Percentiles rank a stretch among this genome's conserved stretches.
Conservation (phyloP, 2,888 invertebrate species). For the Lithodes maja region DNA sequence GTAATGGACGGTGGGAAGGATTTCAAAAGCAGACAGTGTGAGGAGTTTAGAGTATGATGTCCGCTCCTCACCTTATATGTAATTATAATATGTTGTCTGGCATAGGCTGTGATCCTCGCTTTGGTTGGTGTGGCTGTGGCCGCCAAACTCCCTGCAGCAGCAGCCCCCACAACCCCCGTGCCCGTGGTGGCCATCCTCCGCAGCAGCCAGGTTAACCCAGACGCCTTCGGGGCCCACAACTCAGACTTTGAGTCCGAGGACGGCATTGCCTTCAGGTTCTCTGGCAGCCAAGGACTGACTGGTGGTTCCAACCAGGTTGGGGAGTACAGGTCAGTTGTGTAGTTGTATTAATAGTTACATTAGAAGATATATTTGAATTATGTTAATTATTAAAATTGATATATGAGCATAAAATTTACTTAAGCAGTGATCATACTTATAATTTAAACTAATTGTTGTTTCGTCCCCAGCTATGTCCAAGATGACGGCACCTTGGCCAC, state of each 20-base stretch:
- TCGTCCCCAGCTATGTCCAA: constrained; percentile 23
- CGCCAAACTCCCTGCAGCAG: not conserved
- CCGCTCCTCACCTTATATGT: too few species aligned
- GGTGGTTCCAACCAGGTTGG: constrained; percentile 50
- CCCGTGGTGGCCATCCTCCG: constrained; percentile 48
- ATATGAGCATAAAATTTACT: not conserved
- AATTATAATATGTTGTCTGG: too few species aligned
- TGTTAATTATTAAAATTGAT: not conserved
- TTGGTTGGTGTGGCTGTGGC: constrained; percentile 17
- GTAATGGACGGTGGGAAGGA: too few species aligned
- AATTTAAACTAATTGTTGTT: too few species aligned
- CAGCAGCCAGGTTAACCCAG: constrained; percentile 30
- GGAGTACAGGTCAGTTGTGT: constrained; percentile 27
- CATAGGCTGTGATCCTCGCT: not conserved
- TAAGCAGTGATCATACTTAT: not conserved
- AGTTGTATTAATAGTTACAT: not conserved
- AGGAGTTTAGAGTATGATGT: too few species aligned
- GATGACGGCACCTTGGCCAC: constrained; percentile 42
- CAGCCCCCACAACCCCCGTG: not conserved
- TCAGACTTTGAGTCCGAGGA: constrained; percentile 56
- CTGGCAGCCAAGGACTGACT: constrained; percentile 14
- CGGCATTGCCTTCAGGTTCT: constrained; percentile 43
- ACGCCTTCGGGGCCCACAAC: constrained; percentile 47
- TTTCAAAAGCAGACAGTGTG: too few species aligned
- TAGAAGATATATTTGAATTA: not conserved